Base-by-base conservation (phyloP, 2,113 vertebrate species). In the Cryptomyrus ogoouensis region DNA sequence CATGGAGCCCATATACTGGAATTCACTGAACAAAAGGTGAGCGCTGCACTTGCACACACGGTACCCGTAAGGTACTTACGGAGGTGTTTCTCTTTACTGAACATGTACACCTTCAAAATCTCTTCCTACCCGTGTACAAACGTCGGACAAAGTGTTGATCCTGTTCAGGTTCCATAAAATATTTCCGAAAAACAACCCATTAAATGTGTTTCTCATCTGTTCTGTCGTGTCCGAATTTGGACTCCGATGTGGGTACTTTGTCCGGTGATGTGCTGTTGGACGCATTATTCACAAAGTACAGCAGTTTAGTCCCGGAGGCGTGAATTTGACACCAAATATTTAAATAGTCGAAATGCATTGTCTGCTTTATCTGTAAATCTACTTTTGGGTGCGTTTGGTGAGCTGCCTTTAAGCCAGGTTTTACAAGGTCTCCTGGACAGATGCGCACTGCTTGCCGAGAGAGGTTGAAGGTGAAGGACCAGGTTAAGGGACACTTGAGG, bases 1-100 rank as follows among this genome's bases (percentile, higher is more conserved):
- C 92, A 84, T 94, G 91, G 93, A 94, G 88, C 93, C 93, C 66
- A 91, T 94, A 66, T 93, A 91, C 89, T 94, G 93, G 93, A 94
- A 93, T 90, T 93, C 93, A 13, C 85, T 93, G 3, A 94, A 94
- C 90, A 93, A 91, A 87, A 93, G 93, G 93, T 94, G 90, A 5
- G 92, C 85, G 87, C 31, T n/a, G 27, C 31, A 19, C 49, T 35
- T 13, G 13, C 35, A 80, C 13, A 39, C 74, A 39, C 10, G 15
- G 31, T 39, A 42, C 39, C 74, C 74, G 35, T 39, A 80, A 80
- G 74, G 27, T 35, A 74, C 66, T 4, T 15, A 74, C 12, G 66
- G n/a, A 74, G 27, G 35, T 42, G 35, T 39, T 80, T 42, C 17
- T 80, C 4, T 77, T 77, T 77, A 77, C 3, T 77, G 35, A 39